Conservation (phyloP, 2,797 vertebrate species). For the Dipus sagitta region DNA sequence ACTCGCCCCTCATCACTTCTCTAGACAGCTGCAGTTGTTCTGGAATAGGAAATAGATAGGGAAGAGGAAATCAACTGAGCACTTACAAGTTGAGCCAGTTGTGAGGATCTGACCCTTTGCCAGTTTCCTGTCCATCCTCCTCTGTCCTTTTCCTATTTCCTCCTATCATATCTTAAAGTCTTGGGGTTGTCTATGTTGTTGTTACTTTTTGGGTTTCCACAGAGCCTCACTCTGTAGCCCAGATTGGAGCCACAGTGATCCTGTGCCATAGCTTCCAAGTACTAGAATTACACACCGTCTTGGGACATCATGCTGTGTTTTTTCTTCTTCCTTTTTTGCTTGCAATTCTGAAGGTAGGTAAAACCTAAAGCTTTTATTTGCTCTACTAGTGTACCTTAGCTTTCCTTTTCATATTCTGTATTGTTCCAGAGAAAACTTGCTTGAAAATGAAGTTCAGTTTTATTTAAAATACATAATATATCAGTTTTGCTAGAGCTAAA, state of each 20-base stretch:
- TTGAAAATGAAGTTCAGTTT: slow-evolving; percentile 15
- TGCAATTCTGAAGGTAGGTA: too few relatives aligned
- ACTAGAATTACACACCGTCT: not conserved
- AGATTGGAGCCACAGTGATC: too few relatives aligned
- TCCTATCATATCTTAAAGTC: not conserved
- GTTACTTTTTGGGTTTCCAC: too few relatives aligned
- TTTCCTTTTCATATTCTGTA: not conserved
- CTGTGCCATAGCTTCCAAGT: not conserved
- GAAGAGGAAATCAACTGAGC: not conserved
- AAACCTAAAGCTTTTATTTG: not conserved
- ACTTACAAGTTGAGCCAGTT: not conserved
- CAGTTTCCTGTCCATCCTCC: not conserved
- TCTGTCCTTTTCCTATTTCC: not conserved
- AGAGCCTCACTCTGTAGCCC: too few relatives aligned
- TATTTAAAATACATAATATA: not conserved
- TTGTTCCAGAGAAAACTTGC: not conserved
- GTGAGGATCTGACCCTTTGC: not conserved
- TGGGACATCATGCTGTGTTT: not conserved
- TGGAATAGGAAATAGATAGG: not conserved
- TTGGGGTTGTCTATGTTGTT: too few relatives aligned
- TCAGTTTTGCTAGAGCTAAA: not conserved
- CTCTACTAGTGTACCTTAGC: not conserved
- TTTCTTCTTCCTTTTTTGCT: not conserved
- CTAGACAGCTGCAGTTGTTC: not conserved
- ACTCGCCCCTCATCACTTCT: not conserved